Evolutionary conservation across 1,140 invertebrate genomes (phyloP).

Genomic region (Lucilia sericata): DNA sequence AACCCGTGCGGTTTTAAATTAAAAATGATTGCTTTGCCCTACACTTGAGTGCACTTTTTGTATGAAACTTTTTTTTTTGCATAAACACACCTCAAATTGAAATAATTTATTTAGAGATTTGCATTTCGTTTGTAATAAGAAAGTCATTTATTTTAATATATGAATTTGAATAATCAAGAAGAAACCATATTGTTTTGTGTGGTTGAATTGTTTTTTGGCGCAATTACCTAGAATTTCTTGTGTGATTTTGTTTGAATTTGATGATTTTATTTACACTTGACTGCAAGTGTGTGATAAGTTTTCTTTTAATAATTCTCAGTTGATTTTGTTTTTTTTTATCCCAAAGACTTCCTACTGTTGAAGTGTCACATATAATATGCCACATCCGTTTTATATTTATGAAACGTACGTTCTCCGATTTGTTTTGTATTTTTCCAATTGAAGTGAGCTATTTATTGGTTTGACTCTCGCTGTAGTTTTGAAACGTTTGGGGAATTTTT

Average conservation of each 20-base stretch:
- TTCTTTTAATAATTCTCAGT: slow-evolving; percentile 47
- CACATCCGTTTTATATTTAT: slow-evolving; percentile 58
- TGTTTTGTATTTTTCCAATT: background rate
- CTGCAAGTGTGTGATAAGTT: slow-evolving; percentile 53
- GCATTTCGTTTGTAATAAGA: slow-evolving; percentile 7
- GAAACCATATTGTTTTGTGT: slow-evolving; percentile 32
- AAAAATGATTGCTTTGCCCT: slow-evolving; percentile 25
- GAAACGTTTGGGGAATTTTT: background rate
- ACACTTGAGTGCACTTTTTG: slow-evolving; percentile 24
- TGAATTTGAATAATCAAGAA: background rate
- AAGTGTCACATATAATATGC: slow-evolving; percentile 57
- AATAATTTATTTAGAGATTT: background rate
- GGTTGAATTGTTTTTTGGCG: background rate
- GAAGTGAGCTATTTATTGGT: slow-evolving; percentile 17
- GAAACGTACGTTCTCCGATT: background rate
- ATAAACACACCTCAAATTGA: slow-evolving; percentile 1
- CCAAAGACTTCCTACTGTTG: slow-evolving; percentile 42
- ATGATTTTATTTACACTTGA: slow-evolving; percentile 62
- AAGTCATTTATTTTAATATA: background rate
- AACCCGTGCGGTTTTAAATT: slow-evolving; percentile 43
- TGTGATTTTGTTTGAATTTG: background rate
- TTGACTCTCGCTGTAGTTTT: background rate
- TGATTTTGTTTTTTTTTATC: slow-evolving; percentile 17
- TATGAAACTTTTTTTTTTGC: background rate
- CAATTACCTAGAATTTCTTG: background rate